Conservation (phyloP, 2,113 vertebrate genomes). For the Phalacrocorax aristotelis region DNA sequence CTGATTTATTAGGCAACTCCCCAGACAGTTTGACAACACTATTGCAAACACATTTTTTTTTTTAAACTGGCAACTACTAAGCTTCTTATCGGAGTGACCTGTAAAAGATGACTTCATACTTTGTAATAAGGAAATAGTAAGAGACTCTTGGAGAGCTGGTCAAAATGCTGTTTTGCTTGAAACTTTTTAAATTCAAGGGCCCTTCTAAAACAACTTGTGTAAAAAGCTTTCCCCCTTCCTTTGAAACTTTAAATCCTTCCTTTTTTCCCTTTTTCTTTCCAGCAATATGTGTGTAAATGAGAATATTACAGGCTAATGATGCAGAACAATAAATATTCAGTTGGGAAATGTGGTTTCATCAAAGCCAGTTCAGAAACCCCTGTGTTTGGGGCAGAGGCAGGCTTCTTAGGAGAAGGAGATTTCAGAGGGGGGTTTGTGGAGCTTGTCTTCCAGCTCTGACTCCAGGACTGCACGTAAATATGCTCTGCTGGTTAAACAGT, state of each 20-base stretch:
- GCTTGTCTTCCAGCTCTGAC: background rate
- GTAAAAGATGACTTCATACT: conserved; percentile 7
- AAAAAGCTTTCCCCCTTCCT: background rate
- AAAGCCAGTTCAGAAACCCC: background rate
- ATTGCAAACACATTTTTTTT: background rate
- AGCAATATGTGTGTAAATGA: background rate
- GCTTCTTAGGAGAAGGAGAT: background rate
- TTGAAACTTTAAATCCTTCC: background rate
- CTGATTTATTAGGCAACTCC: conserved; percentile 1
- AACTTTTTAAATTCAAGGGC: background rate
- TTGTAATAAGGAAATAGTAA: background rate
- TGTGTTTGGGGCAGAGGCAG: background rate
- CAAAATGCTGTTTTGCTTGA: background rate
- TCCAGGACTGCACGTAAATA: background rate
- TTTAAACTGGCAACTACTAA: background rate
- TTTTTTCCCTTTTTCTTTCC: background rate
- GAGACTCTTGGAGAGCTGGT: background rate
- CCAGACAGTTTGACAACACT: background rate
- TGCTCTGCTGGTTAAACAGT: background rate
- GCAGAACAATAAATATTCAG: background rate
- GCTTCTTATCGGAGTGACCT: background rate
- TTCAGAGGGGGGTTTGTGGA: background rate
- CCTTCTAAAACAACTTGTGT: background rate
- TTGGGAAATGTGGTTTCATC: background rate
- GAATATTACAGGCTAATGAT: background rate